Evolutionary conservation across 2,113 vertebrate genomes (phyloP).

Genomic region (Campylomormyrus tamandua): DNA sequence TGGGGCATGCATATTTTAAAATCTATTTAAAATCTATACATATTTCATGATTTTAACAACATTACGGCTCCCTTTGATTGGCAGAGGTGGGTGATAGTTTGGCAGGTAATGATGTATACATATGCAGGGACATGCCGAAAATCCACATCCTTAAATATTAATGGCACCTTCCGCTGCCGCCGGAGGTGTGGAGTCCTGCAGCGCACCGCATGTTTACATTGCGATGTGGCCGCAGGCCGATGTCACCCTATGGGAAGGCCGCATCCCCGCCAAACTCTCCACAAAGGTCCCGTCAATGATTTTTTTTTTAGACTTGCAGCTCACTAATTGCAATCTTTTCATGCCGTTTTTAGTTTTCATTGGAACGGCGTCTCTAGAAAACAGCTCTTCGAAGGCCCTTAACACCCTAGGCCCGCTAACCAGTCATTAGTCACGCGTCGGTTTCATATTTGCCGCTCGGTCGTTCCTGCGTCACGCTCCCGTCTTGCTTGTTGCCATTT

Average conservation of each 20-base stretch:
- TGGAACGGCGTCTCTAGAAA: background rate
- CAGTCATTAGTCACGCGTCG: background rate
- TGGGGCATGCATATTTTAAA: background rate
- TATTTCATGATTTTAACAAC: slow-evolving; percentile 7
- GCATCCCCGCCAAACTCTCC: background rate
- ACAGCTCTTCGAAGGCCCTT: background rate
- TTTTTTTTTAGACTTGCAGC: background rate
- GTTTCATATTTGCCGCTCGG: background rate
- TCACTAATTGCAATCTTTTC: background rate
- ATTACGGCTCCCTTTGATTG: background rate
- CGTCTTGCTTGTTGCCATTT: background rate
- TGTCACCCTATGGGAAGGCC: background rate
- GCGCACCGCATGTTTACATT: background rate
- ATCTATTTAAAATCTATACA: background rate
- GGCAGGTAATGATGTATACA: slow-evolving; percentile 28
- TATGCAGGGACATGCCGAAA: slow-evolving; percentile 39
- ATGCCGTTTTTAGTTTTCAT: background rate
- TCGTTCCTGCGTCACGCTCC: background rate
- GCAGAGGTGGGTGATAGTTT: background rate
- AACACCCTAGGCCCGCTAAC: background rate
- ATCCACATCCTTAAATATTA: slow-evolving; percentile 44
- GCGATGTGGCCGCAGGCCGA: background rate
- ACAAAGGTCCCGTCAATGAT: background rate
- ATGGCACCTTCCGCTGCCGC: slow-evolving; percentile 28
- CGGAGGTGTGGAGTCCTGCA: background rate